Evolutionary conservation across 2,797 vertebrate species (phyloP), one percentile per base, ranked within the genome.

Genomic region (Tamandua tetradactyla): DNA sequence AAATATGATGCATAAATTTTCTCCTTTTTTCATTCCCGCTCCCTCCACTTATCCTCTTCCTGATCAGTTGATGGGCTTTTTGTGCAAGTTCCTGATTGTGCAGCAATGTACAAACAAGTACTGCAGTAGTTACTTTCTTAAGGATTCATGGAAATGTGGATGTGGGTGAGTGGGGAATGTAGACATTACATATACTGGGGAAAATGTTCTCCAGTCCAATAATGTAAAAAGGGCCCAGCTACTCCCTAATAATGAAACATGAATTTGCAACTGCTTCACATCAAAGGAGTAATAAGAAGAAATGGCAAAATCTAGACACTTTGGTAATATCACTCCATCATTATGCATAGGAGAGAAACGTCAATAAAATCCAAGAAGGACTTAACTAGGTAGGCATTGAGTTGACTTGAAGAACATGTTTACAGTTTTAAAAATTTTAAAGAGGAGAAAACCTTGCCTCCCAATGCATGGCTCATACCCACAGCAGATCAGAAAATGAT

Each of bases 401-500:
- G 55, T 17, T n/a, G 88, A 90, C 42, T 68, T 93, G 35, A 83
- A 92, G 5, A 86, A 78, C 6, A 62, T 15, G 27, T n/a, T 93
- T 55, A 79, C 94, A 7, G 44, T 47, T 93, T 91, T 66, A 89
- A 76, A 79, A 82, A 69, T 37, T 22, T 79, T 18, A 94, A 76
- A 59, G 15, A 74, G 75, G 27, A 42, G 59, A 47, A 94, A 86
- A n/a, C 2, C 15, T 69, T 68, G 52, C 42, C 49, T 96, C 35
- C 32, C 42, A 93, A 86, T 27, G 35, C 32, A 32, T 55, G 11
- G 68, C 3, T 57, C 17, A 62, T 3, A 40, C 5, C 30, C 30
- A 81, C 4, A 84, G 55, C 32, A 87, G 27, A 85, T 91, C 30
- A 93, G 64, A 80, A n/a, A 66, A 69, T 89, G 11, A 80, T 52